Percentiles rank a stretch among this genome's conserved stretches.
These are phyloP conservation scores for Parazoanthus darwini DNA, from an alignment of 92 coral and sea anemone species.

Conservation along the genomic window DNA sequence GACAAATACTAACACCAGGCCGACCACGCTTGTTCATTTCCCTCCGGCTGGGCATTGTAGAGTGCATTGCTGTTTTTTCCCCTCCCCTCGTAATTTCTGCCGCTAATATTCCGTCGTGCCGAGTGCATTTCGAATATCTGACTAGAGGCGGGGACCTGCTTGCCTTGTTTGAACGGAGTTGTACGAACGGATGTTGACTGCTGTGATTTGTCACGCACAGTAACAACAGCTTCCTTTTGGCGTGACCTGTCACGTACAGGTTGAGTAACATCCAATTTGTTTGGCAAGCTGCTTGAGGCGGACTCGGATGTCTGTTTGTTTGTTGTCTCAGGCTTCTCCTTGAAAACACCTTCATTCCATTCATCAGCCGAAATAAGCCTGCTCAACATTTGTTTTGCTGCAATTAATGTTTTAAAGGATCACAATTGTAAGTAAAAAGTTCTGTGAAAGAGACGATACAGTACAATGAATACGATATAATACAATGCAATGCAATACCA, in stretches of 20 bases:
- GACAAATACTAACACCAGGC: conserved; percentile 15
- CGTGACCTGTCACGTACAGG: not conserved
- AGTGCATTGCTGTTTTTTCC: not conserved
- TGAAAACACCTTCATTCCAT: not conserved
- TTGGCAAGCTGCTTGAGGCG: not conserved
- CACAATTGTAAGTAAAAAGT: not conserved
- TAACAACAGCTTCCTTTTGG: not conserved
- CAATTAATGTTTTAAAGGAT: not conserved
- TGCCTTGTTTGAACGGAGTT: not conserved
- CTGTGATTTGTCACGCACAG: not conserved
- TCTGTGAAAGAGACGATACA: not conserved
- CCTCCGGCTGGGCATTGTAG: conserved; percentile 35
- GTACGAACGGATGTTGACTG: not conserved
- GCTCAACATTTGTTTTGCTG: conserved; percentile 19
- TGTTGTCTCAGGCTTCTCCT: not conserved
- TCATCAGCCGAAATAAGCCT: conserved; percentile 4
- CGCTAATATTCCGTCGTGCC: not conserved
- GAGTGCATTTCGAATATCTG: not conserved
- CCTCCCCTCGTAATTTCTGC: not conserved
- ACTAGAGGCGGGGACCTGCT: not conserved
- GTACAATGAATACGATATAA: not conserved
- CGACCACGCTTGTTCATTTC: conserved; percentile 36
- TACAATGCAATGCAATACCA: not conserved
- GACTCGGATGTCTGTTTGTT: not conserved
- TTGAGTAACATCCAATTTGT: not conserved